Conservation (phyloP, 2,113 vertebrate species). For the Turdus rufiventris region DNA sequence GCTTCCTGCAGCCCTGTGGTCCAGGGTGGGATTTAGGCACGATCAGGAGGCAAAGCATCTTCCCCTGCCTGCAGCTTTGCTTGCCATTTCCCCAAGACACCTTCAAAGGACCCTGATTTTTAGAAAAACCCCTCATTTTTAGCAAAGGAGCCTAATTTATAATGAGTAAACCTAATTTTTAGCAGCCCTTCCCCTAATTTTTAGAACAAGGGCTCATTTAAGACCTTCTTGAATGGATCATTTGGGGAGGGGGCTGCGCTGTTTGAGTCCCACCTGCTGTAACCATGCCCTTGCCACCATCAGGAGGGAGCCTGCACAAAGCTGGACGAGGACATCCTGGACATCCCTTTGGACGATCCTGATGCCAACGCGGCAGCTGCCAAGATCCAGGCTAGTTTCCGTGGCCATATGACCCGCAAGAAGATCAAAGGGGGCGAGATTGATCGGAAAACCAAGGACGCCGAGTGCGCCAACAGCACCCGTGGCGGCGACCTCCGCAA, state of each 20-base stretch:
- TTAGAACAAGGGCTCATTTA: neutral
- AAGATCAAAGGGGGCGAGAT: slow-evolving; percentile 91
- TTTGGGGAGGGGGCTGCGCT: neutral
- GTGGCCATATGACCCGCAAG: slow-evolving; percentile 98
- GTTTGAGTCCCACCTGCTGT: neutral
- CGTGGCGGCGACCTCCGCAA: slow-evolving; percentile 72
- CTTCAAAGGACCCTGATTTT: neutral
- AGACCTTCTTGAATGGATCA: neutral
- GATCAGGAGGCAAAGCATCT: neutral
- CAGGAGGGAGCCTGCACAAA: slow-evolving; percentile 90
- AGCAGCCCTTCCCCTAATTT: neutral
- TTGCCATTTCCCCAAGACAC: neutral
- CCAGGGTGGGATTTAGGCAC: neutral
- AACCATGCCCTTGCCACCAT: accelerated
- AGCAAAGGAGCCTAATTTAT: neutral
- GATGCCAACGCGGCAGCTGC: slow-evolving; percentile 94
- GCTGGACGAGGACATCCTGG: slow-evolving; percentile 94
- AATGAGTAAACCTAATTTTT: neutral
- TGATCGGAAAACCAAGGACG: slow-evolving; percentile 81
- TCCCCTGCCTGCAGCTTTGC: neutral
- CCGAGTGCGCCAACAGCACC: slow-evolving; percentile 86
- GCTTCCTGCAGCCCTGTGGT: neutral
- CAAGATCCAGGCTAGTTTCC: slow-evolving; percentile 98
- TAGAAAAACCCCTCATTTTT: neutral
- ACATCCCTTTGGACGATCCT: slow-evolving; percentile 94